A percentile compares a stretch with the other conserved stretches of the same genome.
Evolutionary conservation across 2,888 invertebrate genomes (phyloP).

Genomic region (Aphodius sticticus): DNA sequence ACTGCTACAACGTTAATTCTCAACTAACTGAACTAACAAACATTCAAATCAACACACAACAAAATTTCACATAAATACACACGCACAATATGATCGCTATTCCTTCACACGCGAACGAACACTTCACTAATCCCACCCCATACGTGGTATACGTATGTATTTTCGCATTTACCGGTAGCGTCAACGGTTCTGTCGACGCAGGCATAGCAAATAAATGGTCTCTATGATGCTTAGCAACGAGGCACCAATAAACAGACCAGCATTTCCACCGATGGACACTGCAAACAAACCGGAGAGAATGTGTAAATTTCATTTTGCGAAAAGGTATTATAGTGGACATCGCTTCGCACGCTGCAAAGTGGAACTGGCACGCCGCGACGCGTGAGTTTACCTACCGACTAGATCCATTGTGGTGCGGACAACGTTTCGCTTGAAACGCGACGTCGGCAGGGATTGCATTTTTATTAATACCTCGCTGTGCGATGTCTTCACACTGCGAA

Average conservation of each 20-base stretch:
- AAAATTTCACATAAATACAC: too few species aligned
- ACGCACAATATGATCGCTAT: too few species aligned
- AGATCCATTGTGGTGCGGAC: conserved; percentile 68
- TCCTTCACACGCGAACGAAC: too few species aligned
- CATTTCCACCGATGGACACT: conserved; percentile 70
- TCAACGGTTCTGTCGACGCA: conserved; percentile 51
- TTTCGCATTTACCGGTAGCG: background rate
- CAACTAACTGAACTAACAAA: too few species aligned
- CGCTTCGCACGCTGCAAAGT: background rate
- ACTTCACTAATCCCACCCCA: too few species aligned
- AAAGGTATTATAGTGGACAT: conserved; percentile 23
- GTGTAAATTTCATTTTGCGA: background rate
- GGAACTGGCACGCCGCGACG: too few species aligned
- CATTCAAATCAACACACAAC: too few species aligned
- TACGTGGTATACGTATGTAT: too few species aligned
- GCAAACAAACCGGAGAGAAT: conserved; percentile 44
- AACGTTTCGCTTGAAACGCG: conserved; percentile 68
- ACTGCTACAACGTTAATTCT: too few species aligned
- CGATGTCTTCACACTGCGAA: conserved; percentile 43
- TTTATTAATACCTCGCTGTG: conserved; percentile 59
- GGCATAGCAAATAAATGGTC: conserved; percentile 64
- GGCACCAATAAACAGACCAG: conserved; percentile 69
- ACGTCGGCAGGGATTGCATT: conserved; percentile 64
- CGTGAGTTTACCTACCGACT: conserved; percentile 62
- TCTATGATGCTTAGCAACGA: conserved; percentile 68